A percentile compares a stretch with the other conserved stretches of the same genome.
Conservation (phyloP, 2,888 invertebrate genomes). For the Poecilobothrus nobilitatus region DNA sequence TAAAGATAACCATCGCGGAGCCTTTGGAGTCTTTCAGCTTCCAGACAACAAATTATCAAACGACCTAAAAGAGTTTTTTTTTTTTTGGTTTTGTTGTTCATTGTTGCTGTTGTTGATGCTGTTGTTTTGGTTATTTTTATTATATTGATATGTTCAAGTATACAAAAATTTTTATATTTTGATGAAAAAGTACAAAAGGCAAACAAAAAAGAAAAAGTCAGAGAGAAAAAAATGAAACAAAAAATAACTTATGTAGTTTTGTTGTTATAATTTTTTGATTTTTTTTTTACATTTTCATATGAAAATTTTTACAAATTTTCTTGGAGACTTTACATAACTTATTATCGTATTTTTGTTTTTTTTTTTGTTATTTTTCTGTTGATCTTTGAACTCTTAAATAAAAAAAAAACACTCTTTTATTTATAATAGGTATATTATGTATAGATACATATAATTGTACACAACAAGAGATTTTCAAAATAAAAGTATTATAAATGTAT, state of each 20-base stretch:
- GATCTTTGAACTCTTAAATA: too few species aligned
- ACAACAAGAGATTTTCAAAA: too few species aligned
- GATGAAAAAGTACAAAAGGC: not conserved
- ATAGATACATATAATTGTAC: too few species aligned
- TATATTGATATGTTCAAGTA: not conserved
- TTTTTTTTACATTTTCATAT: not conserved
- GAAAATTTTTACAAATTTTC: not conserved
- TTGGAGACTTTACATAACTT: not conserved
- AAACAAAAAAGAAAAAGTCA: not conserved
- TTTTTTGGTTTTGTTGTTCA: not conserved
- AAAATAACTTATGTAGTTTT: not conserved
- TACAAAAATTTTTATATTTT: not conserved
- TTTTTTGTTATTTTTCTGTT: too few species aligned
- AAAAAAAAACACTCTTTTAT: too few species aligned
- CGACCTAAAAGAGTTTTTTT: slow-evolving; percentile 7
- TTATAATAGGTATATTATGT: too few species aligned
- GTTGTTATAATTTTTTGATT: too few species aligned
- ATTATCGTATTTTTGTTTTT: too few species aligned
- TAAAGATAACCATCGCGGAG: slow-evolving; percentile 8
- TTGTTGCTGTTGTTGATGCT: not conserved
- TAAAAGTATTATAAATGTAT: too few species aligned
- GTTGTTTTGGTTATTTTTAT: not conserved
- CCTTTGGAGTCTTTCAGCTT: not conserved
- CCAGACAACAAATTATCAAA: slow-evolving; percentile 10
- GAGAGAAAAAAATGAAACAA: not conserved